phyloP scores from a whole-genome alignment of 2,113 vertebrate genomes.

The Bungarus multicinctus region DNA sequence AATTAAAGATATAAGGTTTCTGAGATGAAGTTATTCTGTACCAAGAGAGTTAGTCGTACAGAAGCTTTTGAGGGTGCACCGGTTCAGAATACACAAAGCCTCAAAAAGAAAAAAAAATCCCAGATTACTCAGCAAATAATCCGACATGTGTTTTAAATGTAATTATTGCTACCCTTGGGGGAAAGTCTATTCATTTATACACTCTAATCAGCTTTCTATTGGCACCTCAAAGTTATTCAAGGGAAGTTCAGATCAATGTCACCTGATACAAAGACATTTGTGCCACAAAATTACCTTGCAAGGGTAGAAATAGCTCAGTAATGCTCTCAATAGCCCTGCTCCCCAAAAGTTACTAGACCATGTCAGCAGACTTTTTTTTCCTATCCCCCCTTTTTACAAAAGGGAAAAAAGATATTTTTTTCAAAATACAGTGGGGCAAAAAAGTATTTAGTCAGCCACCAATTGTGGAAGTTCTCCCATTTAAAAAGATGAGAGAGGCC shows the following conservation, averaged over 20 bases:
- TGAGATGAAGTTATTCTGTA: neutral
- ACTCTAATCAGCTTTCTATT: slow-evolving; percentile 5
- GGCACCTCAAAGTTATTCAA: slow-evolving; percentile 3
- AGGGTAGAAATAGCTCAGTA: slow-evolving; percentile 2
- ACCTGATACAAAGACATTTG: neutral
- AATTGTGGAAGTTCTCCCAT: no score
- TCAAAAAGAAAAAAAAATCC: neutral
- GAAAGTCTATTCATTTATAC: neutral
- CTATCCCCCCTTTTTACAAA: neutral
- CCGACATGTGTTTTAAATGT: fast-evolving
- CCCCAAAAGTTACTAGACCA: neutral
- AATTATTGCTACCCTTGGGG: neutral
- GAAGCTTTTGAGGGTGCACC: neutral
- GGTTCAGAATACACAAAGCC: neutral
- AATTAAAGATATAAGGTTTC: neutral
- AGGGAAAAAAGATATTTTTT: neutral
- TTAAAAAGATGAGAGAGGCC: no score
- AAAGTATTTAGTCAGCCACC: no score
- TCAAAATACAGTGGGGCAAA: no score
- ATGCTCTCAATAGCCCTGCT: slow-evolving; percentile 15
- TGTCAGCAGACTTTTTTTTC: neutral
- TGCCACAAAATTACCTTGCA: slow-evolving; percentile 3
- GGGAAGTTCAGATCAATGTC: neutral
- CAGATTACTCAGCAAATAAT: neutral
- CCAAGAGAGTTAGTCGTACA: neutral